Evolutionary conservation across 1,140 invertebrate genomes (phyloP).

Genomic region (Calosoma granatense): DNA sequence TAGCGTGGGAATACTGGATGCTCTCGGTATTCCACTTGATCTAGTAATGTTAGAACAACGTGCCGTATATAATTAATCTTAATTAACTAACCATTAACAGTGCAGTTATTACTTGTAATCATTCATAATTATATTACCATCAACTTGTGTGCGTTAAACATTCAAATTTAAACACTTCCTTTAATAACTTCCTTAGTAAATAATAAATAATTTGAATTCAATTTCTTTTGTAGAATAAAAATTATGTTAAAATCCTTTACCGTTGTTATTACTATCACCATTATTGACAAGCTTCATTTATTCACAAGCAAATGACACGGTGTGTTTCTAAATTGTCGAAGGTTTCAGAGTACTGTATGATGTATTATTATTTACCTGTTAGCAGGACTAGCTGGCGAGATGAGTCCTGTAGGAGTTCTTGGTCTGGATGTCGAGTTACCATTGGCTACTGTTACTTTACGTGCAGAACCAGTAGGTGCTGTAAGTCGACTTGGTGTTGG

Average conservation of each 20-base stretch:
- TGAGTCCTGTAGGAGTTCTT: slow-evolving; percentile 60
- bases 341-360: no score
- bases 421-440: slow-evolving; percentile 44
- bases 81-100: slow-evolving; percentile 36
- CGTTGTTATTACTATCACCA: no score
- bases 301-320: no score
- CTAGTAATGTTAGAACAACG: slow-evolving; percentile 27
- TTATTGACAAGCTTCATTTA: no score
- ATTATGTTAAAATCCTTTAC: no score
- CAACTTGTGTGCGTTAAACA: neutral
- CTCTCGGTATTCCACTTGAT: slow-evolving; percentile 61
- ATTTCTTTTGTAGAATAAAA: no score
- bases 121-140: slow-evolving; percentile 10
- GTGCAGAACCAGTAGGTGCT: slow-evolving; percentile 40
- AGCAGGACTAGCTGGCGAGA: slow-evolving; percentile 52
- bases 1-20: slow-evolving; percentile 78
- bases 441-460: slow-evolving; percentile 35
- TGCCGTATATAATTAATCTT: no score
- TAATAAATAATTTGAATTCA: no score
- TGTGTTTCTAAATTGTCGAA: no score
- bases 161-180: no score
- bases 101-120: slow-evolving; percentile 20
- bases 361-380: slow-evolving; percentile 59
- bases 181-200: no score
- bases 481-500: slow-evolving; percentile 42